These are phyloP conservation scores for Cryptoblepharus egeriae DNA, from an alignment of 2,797 vertebrate species.

Conservation along the genomic window DNA sequence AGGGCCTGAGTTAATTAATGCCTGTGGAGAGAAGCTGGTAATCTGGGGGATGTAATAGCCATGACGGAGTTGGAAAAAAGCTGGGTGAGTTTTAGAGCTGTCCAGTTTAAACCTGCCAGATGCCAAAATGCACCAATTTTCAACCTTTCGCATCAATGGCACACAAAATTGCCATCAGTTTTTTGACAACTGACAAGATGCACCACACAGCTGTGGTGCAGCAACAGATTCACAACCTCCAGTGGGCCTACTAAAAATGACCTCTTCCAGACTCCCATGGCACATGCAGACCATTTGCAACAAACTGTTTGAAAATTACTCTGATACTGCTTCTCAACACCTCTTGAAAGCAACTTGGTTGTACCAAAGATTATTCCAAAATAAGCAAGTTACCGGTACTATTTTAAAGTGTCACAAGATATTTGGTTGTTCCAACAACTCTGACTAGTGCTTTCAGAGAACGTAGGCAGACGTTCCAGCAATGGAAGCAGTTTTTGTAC, in stretches of 20 bases:
- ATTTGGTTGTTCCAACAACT: background rate
- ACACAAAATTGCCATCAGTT: no score
- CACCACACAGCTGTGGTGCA: no score
- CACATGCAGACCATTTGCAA: no score
- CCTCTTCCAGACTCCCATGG: no score
- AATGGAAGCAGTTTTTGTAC: background rate
- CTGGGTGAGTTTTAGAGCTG: background rate
- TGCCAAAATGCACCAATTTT: background rate
- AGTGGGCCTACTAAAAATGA: no score
- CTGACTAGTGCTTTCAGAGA: background rate
- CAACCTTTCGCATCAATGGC: no score
- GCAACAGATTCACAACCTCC: no score
- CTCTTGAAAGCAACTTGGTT: background rate
- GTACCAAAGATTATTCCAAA: background rate
- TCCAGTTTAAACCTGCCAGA: background rate
- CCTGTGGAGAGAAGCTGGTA: background rate
- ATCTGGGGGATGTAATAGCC: background rate
- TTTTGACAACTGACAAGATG: no score
- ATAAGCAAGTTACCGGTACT: background rate
- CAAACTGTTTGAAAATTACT: no score
- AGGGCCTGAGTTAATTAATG: background rate
- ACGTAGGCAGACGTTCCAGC: background rate
- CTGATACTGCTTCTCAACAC: background rate
- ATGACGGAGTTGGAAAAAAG: background rate
- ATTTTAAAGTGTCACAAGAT: background rate